Base-by-base conservation (phyloP, 2,888 invertebrate genomes). In the Spodoptera exigua region DNA sequence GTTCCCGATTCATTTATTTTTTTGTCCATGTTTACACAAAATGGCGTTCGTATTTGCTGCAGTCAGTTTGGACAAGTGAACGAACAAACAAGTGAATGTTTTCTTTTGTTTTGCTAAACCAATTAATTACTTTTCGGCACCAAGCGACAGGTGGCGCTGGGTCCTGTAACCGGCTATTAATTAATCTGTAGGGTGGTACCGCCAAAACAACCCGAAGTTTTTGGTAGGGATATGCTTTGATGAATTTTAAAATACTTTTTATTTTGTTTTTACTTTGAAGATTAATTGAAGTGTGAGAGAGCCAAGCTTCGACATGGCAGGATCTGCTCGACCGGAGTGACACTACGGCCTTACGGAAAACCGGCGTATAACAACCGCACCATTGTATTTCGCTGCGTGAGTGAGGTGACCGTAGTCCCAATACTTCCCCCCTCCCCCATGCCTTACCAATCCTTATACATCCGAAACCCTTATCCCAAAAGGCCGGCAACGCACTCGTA, bases 141-240 rank as follows among this genome's bases (percentile, higher is more conserved):
- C 48, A 61, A 61, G 59, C 12, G 61, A 43, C 74, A 74, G 57
- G 61, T 64, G 74, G 62, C 48, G 43, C 41, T 43, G 12, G 13
- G 17, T 37, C 16, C 44, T 37, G 41, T 4, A 48, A 32, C 18
- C 39, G 46, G 13, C 46, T n/a, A 43, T 59, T 62, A 53, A 67
- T 76, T 56, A 63, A 76, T 53, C 54, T 46, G 54, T 47, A 47
- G 32, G 51, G 47, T 51, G 21, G 51, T 71, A 36, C 12, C 17
- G 7, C 62, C 12, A 47, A 47, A 47, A 18, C 14, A 37, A 62
- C 10, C 11, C 11, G 17, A 11, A 36, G 11, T 37, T 70, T 62
- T 41, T 37, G 34, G 37, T 51, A 27, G 17, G 45, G n/a, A 34
- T 17, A 0, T 9, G 18, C 34, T 51, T n/a, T 14, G n/a, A 0